Conservation (phyloP, 2,888 invertebrate species). For the Frankliniella intonsa region DNA sequence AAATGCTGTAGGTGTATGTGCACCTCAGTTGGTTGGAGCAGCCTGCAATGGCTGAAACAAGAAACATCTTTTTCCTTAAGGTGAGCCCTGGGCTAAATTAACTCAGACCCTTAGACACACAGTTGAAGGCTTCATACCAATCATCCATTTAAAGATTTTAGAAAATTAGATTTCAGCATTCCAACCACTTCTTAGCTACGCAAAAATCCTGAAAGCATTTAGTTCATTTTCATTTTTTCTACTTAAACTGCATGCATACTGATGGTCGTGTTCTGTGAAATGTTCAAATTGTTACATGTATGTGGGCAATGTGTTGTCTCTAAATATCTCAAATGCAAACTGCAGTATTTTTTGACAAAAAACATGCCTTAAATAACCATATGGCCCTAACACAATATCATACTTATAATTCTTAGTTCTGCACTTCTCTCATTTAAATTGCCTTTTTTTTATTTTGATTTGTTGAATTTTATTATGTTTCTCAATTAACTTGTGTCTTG, state of each 20-base stretch:
- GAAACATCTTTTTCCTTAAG: neutral
- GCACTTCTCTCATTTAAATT: neutral
- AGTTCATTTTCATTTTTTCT: neutral
- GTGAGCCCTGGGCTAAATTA: neutral
- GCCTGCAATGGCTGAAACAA: constrained; percentile 9
- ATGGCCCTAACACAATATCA: neutral
- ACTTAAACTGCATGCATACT: neutral
- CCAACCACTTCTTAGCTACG: neutral
- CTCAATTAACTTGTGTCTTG: neutral
- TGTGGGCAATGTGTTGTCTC: neutral
- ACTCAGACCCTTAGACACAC: neutral
- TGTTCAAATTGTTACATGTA: constrained; percentile 15
- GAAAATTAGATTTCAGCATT: neutral
- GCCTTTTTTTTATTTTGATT: neutral
- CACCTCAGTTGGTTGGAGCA: neutral
- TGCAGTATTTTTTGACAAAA: neutral
- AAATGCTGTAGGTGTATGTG: neutral
- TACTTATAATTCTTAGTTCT: neutral
- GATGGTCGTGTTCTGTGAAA: neutral
- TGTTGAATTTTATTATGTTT: neutral
- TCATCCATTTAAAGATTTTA: neutral
- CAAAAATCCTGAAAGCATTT: neutral
- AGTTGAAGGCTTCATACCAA: neutral
- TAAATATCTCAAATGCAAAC: neutral
- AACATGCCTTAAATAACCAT: neutral